phyloP scores from a whole-genome alignment of 2,797 vertebrate genomes.

The Etheostoma nigrum region DNA sequence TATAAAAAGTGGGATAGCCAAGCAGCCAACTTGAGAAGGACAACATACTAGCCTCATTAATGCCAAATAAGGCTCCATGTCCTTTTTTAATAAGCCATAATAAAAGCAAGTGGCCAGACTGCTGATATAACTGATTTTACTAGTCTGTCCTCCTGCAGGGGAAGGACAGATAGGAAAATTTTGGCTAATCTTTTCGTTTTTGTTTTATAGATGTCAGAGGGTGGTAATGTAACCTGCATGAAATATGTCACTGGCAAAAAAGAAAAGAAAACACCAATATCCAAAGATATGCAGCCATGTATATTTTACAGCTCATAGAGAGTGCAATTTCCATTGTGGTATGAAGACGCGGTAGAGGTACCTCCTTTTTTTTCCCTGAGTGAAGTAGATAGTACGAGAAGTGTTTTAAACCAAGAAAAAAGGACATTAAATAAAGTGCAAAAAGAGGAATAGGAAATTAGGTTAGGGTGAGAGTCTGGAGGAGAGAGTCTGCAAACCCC shows the following conservation, averaged over 20 bases:
- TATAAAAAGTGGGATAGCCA: conserved; percentile 2
- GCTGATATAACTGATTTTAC: conserved; percentile 43
- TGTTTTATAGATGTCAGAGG: conserved; percentile 54
- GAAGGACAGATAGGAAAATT: conserved; percentile 49
- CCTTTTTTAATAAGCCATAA: conserved; percentile 64
- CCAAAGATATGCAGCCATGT: conserved; percentile 53
- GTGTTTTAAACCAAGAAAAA: conserved; percentile 31
- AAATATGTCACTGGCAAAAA: conserved; percentile 51
- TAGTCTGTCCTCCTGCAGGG: conserved; percentile 37
- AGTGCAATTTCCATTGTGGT: conserved; percentile 59
- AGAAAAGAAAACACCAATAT: not conserved
- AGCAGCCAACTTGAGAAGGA: conserved; percentile 31
- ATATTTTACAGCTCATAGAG: conserved; percentile 68
- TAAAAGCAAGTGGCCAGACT: conserved; percentile 63
- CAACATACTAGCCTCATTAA: not conserved
- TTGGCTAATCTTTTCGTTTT: conserved; percentile 12
- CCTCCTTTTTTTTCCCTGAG: conserved; percentile 6
- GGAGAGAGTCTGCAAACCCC: conserved; percentile 34
- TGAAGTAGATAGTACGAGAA: conserved; percentile 22
- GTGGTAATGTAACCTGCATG: conserved; percentile 58
- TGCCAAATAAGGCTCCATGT: conserved; percentile 33
- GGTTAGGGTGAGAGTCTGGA: conserved; percentile 26
- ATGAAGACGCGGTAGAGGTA: conserved; percentile 29
- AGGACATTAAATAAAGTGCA: conserved; percentile 50
- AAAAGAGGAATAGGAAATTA: conserved; percentile 40